Base-by-base conservation (phyloP, 2,113 vertebrate genomes). In the Psilopogon haemacephalus region DNA sequence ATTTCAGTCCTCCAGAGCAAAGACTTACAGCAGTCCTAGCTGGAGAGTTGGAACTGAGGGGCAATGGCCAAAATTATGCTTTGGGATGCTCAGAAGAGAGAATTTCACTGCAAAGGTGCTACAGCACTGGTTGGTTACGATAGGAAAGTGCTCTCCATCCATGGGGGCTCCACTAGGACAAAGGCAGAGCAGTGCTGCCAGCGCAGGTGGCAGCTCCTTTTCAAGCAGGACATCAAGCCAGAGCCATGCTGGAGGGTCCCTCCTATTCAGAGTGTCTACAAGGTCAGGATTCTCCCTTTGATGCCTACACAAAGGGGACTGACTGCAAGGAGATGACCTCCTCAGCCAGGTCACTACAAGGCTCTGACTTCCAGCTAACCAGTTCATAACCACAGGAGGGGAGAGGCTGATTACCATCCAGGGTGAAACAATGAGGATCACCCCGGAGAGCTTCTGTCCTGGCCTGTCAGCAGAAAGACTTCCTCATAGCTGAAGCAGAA, bases 401-500 rank as follows among this genome's bases (percentile, higher is more conserved):
- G 32, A 82, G 67, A 83, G 37, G 56, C 50, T 5, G 20, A 63
- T 32, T 8, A 9, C n/a, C 76, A 80, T 14, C 81, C 68, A 30
- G 1, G 5, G 63, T 55, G 50, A 73, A 78, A 79, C 42, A 94
- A 0, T 5, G 46, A 55, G 46, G 3, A 74, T 91, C 17, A 0
- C 46, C 87, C 59, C n/a, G 0, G 0, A 28, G 50, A 89, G 84
- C 75, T 83, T 73, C 89, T 94, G 89, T 24, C 84, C 59, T 1
- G 0, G 81, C 80, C 92, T 90, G 77, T 8, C 12, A 1, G 74
- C 52, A 65, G n/a, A 86, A 87, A 75, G 15, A 46, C 71, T 77
- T 93, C 78, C 89, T 89, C 94, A 60, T 59, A 77, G 24, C 77
- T 75, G 63, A 24, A 35, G 78, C 63, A 92, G 55, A 82, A 87